phyloP scores from a whole-genome alignment of 2,888 invertebrate genomes.

The Geotrupes spiniger region DNA sequence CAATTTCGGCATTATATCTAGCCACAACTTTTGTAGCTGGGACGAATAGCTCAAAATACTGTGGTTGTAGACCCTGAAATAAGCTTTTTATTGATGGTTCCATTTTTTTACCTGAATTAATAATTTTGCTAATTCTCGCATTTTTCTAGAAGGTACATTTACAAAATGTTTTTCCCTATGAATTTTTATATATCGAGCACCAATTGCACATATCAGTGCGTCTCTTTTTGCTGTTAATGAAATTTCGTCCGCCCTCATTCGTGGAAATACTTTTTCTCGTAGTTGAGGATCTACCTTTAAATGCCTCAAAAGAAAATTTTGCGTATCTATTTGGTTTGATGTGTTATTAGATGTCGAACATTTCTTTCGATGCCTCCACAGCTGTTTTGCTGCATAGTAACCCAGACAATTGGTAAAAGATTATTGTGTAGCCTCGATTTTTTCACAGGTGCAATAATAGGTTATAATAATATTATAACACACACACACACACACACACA shows the following conservation, averaged over 20 bases:
- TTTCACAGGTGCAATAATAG: too few relatives aligned
- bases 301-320: conserved; percentile 13
- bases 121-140: conserved; percentile 24
- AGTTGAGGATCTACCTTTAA: conserved; percentile 23
- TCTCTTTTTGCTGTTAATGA: conserved; percentile 23
- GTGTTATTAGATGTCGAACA: conserved; percentile 11
- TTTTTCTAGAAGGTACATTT: conserved; percentile 25
- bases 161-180: conserved; percentile 30
- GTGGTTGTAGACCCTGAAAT: conserved; percentile 22
- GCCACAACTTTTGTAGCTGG: conserved; percentile 24
- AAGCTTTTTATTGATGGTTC: conserved; percentile 22
- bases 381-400: conserved; percentile 27
- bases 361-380: conserved; percentile 29
- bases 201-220: conserved; percentile 26
- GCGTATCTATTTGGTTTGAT: conserved; percentile 8
- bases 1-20: conserved; percentile 27
- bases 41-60: conserved; percentile 25
- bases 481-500: conserved; percentile 12
- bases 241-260: conserved; percentile 26
- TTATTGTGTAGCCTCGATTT: too few relatives aligned
- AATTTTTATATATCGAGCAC: conserved; percentile 25
- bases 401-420: conserved; percentile 31
- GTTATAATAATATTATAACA: too few relatives aligned
- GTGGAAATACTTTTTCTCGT: conserved; percentile 21
- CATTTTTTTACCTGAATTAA: conserved; percentile 22